These are phyloP conservation scores for Prinia subflava DNA, from an alignment of 2,113 vertebrate species.

Conservation along the genomic window DNA sequence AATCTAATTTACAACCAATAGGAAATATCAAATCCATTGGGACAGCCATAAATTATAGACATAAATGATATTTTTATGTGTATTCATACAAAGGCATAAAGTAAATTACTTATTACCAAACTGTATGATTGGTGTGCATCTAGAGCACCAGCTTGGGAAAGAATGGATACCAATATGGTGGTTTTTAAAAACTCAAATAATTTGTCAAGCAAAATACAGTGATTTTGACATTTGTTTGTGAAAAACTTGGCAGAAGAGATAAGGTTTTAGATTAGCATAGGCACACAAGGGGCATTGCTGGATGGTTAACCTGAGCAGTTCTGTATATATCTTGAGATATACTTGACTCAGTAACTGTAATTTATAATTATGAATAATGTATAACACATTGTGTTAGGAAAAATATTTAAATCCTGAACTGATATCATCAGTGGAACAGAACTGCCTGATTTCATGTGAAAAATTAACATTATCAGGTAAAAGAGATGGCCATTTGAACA, in stretches of 20 bases:
- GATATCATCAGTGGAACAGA: neutral
- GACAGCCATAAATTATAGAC: neutral
- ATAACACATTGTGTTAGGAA: neutral
- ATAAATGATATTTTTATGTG: neutral
- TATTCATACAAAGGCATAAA: neutral
- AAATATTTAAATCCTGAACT: neutral
- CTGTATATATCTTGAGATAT: neutral
- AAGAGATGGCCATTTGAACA: neutral
- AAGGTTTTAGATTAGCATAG: neutral
- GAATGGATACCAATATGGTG: neutral
- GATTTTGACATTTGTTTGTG: neutral
- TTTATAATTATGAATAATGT: neutral
- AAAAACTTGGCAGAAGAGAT: neutral
- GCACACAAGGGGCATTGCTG: neutral
- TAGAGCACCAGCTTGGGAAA: neutral
- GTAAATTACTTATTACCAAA: neutral
- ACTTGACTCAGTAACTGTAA: neutral
- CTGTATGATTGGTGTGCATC: neutral
- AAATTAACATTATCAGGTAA: neutral
- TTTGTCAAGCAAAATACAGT: neutral
- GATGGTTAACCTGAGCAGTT: neutral
- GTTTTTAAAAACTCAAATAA: neutral
- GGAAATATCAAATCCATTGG: neutral
- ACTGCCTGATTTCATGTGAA: neutral
- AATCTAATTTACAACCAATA: neutral